Percentiles rank a stretch among this genome's conserved stretches.
phyloP scores from a whole-genome alignment of 2,797 vertebrate species.

The Graptemys geographica region DNA sequence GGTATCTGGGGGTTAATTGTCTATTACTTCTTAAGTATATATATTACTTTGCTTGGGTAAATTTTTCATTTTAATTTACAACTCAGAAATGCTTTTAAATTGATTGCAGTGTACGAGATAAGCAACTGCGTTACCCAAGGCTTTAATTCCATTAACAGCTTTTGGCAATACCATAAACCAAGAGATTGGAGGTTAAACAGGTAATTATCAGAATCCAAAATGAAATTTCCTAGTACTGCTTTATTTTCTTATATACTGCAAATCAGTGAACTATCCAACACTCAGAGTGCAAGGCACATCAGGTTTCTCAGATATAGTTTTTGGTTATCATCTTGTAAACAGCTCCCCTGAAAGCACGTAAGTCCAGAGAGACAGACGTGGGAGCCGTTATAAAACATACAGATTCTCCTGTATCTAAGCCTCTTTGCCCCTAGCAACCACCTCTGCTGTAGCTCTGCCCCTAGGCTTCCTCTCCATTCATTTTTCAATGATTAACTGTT shows the following conservation, averaged over 20 bases:
- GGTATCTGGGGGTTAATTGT: slow-evolving; percentile 64
- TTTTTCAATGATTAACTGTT: background rate
- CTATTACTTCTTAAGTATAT: slow-evolving; percentile 63
- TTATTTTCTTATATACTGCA: slow-evolving; percentile 4
- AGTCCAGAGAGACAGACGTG: background rate
- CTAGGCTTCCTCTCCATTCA: no score
- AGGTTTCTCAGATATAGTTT: background rate
- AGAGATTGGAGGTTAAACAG: slow-evolving; percentile 14
- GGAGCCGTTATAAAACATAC: background rate
- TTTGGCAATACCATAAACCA: background rate
- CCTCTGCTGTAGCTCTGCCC: background rate
- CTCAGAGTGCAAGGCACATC: background rate
- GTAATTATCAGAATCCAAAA: slow-evolving; percentile 5
- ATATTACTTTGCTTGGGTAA: slow-evolving; percentile 2
- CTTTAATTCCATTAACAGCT: slow-evolving; percentile 22
- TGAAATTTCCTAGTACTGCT: background rate
- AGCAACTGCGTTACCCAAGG: background rate
- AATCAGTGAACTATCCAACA: background rate
- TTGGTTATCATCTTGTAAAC: background rate
- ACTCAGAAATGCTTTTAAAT: background rate
- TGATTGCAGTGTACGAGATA: background rate
- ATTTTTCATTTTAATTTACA: slow-evolving; percentile 3
- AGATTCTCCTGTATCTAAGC: background rate
- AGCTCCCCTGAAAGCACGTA: background rate
- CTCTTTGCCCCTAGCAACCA: background rate